Conservation (phyloP, 1,140 invertebrate species). For the Sinella curviseta region DNA sequence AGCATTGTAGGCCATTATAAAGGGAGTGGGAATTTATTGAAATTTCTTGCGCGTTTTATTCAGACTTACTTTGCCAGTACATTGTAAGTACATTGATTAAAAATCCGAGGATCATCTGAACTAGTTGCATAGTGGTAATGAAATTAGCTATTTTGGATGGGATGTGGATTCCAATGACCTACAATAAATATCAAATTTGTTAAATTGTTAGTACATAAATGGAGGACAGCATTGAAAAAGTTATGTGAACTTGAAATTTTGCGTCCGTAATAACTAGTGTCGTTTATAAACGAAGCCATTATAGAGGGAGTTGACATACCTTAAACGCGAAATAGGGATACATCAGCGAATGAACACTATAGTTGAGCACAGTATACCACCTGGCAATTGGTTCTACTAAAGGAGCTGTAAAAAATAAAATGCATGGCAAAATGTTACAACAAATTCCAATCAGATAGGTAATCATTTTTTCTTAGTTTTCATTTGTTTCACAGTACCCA, state of each 20-base stretch:
- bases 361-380: slow-evolving; percentile 37
- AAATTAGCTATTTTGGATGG: slow-evolving; percentile 29
- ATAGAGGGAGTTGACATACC: not conserved
- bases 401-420: not conserved
- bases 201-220: not conserved
- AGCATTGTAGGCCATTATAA: no score
- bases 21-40: no score
- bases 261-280: not conserved
- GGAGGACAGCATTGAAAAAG: not conserved
- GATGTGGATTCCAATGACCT: slow-evolving; percentile 33
- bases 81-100: slow-evolving; percentile 32
- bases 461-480: not conserved
- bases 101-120: slow-evolving; percentile 39
- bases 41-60: no score
- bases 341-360: slow-evolving; percentile 35
- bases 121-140: slow-evolving; percentile 36
- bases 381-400: slow-evolving; percentile 32
- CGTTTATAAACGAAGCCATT: not conserved
- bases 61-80: slow-evolving; percentile 28
- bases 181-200: no score
- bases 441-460: not conserved
- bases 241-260: not conserved
- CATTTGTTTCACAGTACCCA: not conserved
- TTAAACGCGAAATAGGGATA: slow-evolving; percentile 43
- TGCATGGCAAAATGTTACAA: not conserved